Evolutionary conservation across 2,113 vertebrate genomes (phyloP).

Genomic region (Lynx canadensis): DNA sequence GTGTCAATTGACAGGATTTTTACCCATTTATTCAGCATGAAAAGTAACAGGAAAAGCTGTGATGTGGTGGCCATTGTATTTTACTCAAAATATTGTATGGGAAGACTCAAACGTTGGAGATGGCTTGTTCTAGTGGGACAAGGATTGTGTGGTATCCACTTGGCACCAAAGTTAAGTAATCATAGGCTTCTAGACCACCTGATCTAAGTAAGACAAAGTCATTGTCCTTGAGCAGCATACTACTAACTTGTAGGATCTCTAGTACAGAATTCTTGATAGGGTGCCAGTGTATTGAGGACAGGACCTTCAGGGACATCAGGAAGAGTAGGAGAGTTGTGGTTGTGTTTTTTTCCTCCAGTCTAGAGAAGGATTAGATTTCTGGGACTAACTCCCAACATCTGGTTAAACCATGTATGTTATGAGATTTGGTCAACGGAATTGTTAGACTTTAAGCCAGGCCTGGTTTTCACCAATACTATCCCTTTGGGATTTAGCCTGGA

Average conservation of each 20-base stretch:
- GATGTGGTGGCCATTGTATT: neutral
- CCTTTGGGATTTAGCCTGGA: constrained; percentile 42
- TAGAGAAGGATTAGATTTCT: constrained; percentile 50
- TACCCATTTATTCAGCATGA: neutral
- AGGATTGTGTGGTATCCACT: neutral
- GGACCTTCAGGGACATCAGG: constrained; percentile 13
- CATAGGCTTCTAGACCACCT: neutral
- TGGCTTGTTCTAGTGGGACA: neutral
- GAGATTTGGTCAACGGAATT: constrained; percentile 59
- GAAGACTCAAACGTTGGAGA: neutral
- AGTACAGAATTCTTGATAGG: neutral
- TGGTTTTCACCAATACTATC: constrained; percentile 60
- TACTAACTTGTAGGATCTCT: neutral
- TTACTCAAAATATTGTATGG: neutral
- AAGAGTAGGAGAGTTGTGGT: neutral
- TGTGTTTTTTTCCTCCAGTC: constrained; percentile 22
- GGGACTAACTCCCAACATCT: constrained; percentile 68
- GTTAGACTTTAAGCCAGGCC: constrained; percentile 54
- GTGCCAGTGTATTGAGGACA: neutral
- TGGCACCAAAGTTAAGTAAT: neutral
- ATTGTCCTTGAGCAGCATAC: neutral
- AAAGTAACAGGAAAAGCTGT: neutral
- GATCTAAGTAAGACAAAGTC: neutral
- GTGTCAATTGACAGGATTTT: neutral
- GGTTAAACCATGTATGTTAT: constrained; percentile 69